These are phyloP conservation scores for Apocrypta bakeri DNA, from an alignment of 1,140 invertebrate species.

Conservation along the genomic window DNA sequence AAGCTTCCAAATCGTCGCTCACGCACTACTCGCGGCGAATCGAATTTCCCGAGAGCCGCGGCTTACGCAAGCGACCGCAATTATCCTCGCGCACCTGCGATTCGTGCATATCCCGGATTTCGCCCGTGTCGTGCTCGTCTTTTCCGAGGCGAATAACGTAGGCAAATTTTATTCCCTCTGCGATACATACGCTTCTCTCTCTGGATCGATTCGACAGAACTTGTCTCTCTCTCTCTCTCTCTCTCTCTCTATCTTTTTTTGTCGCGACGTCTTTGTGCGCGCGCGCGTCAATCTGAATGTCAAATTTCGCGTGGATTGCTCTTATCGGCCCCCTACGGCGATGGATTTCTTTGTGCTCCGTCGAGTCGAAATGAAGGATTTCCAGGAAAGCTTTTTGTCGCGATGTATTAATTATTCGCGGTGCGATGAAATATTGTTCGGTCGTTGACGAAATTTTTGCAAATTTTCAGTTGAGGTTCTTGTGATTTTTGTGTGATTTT, in stretches of 20 bases:
- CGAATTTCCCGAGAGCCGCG: background rate
- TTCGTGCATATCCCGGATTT: background rate
- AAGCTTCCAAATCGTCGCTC: background rate
- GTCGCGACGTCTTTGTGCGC: background rate
- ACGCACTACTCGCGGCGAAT: background rate
- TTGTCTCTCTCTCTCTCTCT: background rate
- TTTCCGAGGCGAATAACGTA: background rate
- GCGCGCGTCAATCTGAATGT: background rate
- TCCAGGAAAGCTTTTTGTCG: background rate
- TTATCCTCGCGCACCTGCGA: slow-evolving; percentile 31
- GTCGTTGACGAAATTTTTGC: too few relatives aligned
- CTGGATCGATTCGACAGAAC: background rate
- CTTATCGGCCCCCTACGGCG: background rate
- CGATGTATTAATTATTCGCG: background rate
- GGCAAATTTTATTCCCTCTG: slow-evolving; percentile 11
- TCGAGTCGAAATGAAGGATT: background rate
- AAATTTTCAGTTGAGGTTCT: too few relatives aligned
- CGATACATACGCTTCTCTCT: background rate
- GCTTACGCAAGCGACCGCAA: slow-evolving; percentile 12
- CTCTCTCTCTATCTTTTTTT: background rate
- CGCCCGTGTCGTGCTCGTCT: background rate
- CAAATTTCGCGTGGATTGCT: background rate
- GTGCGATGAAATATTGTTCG: too few relatives aligned
- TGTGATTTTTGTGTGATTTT: too few relatives aligned
- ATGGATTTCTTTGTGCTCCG: slow-evolving; percentile 3